Evolutionary conservation across 1,140 invertebrate species (phyloP), one percentile per base, ranked within the genome.

Genomic region (Coboldia fuscipes): DNA sequence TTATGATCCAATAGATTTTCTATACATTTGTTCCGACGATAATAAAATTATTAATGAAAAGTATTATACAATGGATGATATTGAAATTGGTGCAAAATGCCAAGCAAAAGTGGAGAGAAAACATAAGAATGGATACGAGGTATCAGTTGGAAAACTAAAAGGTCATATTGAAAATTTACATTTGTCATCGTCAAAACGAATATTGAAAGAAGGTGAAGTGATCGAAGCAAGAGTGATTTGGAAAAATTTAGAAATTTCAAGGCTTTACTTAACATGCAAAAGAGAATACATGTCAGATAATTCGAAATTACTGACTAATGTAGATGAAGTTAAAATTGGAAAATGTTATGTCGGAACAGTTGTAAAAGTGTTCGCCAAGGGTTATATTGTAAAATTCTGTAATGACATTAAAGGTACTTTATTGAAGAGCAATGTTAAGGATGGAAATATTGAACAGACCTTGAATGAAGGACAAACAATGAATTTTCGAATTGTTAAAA

Each of bases 381-480:
- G 65, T 31, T 34, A 71, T 2, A 28, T 69, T 3, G 60, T 76
- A 0, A 54, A 55, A 30, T 75, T 74, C 50, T 72, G 68, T 43
- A 61, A 58, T 28, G 57, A 65, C 33, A 46, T 70, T 2, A 62
- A 55, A 35, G 72, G 69, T 2, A 62, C 61, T 39, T 46, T 77
- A 2, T 60, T 66, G 20, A 54, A 48, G 2, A 46, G 56, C 4
- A 57, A 62, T 34, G 51, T 72, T 0, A 37, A 63, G 1, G 39
- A 39, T 12, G 30, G 5, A 9, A 41, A 53, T 38, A 44, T 63
- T 36, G 19, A 56, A 36, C 50, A 60, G 37, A 51, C 56, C 14
- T 71, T 70, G 42, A 60, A 64, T 23, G 38, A 61, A 7, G 75
- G 73, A 22, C 65, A 75, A 50, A 66, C 70, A 17, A 43, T 44